phyloP scores from a whole-genome alignment of 2,797 vertebrate genomes.

The Halcyon chelicuti region DNA sequence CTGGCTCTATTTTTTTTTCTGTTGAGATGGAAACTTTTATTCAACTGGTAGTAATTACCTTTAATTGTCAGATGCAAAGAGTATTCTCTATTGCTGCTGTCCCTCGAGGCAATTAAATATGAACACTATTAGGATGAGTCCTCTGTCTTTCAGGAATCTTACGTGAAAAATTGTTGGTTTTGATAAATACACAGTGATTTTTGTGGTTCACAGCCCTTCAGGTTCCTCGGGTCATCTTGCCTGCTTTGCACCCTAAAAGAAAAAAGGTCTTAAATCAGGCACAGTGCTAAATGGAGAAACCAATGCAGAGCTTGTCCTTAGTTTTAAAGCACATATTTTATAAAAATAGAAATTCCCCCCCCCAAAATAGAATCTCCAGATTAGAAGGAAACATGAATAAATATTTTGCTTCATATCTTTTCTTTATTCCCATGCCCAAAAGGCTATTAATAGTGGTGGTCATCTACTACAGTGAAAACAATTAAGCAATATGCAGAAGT shows the following conservation, averaged over 20 bases:
- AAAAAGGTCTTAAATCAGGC: background rate
- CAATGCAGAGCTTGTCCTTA: background rate
- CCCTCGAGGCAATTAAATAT: background rate
- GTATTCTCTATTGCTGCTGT: background rate
- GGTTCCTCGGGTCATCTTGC: background rate
- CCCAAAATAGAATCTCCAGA: background rate
- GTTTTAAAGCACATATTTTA: background rate
- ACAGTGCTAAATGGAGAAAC: background rate
- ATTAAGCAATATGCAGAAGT: background rate
- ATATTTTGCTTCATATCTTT: background rate
- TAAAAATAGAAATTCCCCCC: background rate
- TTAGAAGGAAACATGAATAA: background rate
- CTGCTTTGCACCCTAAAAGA: background rate
- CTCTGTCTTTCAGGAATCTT: background rate
- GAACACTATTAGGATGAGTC: background rate
- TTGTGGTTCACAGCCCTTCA: background rate
- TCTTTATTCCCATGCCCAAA: background rate
- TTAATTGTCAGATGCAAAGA: background rate
- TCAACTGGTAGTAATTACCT: background rate
- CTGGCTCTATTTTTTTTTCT: background rate
- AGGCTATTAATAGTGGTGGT: background rate
- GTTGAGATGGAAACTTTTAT: background rate
- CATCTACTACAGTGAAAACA: background rate
- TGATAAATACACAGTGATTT: background rate
- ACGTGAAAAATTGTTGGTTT: background rate